phyloP scores from a whole-genome alignment of 1,140 invertebrate genomes.

The Callitettix versicolor region DNA sequence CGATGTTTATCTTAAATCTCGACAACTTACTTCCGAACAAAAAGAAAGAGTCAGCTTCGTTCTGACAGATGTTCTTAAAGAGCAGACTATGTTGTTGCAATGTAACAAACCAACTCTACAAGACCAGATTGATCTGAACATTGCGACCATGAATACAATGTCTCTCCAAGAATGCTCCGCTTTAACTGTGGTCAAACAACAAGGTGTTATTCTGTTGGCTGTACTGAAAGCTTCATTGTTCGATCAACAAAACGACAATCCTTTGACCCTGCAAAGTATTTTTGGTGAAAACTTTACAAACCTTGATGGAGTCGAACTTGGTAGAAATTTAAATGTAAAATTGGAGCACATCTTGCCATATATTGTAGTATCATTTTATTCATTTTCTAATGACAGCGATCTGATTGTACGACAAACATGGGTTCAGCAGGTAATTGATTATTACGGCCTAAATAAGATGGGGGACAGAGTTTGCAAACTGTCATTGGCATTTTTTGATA shows the following conservation, averaged over 20 bases:
- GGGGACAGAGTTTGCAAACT: too few relatives aligned
- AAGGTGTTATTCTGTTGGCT: conserved; percentile 21
- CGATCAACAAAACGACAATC: background rate
- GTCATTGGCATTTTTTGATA: too few relatives aligned
- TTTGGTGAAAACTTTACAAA: background rate
- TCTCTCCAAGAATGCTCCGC: conserved; percentile 30
- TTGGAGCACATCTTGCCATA: conserved; percentile 1
- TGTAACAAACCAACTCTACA: background rate
- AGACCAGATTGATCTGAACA: conserved; percentile 9
- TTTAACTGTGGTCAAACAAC: conserved; percentile 31
- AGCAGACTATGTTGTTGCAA: conserved; percentile 1
- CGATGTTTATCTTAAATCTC: conserved; percentile 58
- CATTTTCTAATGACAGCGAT: background rate
- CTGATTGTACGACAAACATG: background rate
- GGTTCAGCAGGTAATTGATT: background rate
- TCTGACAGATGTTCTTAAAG: conserved; percentile 25
- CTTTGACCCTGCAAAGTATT: background rate
- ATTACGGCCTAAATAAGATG: background rate
- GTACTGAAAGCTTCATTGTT: background rate
- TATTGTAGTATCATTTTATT: background rate
- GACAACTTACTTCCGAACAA: conserved; percentile 32
- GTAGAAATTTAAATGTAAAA: background rate
- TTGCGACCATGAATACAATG: conserved; percentile 26
- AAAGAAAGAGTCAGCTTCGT: conserved; percentile 28
- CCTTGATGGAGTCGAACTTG: background rate